phyloP scores from a whole-genome alignment of 2,797 vertebrate species.

The Eleutherodactylus coqui region DNA sequence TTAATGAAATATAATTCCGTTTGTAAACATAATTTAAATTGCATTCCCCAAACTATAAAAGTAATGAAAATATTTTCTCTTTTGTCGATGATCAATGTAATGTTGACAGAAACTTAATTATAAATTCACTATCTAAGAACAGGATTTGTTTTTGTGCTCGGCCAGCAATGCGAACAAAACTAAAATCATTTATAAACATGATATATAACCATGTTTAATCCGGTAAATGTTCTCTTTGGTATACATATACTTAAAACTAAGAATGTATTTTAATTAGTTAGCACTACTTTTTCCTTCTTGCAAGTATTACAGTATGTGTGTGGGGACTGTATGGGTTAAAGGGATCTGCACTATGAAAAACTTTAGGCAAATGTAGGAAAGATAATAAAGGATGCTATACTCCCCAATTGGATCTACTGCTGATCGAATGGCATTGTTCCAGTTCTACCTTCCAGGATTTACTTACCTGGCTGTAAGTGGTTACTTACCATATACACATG shows the following conservation, averaged over 20 bases:
- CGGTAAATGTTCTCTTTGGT: conserved; percentile 15
- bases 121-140: conserved; percentile 19
- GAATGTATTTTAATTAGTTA: neutral
- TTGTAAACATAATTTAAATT: conserved; percentile 28
- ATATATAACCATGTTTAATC: conserved; percentile 34
- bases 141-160: neutral
- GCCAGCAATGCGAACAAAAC: neutral
- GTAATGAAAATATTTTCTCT: conserved; percentile 21
- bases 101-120: conserved; percentile 50
- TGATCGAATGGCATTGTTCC: too few relatives aligned
- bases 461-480: too few relatives aligned
- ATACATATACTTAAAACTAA: neutral
- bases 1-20: neutral
- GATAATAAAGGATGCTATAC: too few relatives aligned
- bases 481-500: too few relatives aligned
- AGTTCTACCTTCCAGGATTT: too few relatives aligned
- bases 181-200: conserved; percentile 39
- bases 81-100: conserved; percentile 34
- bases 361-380: too few relatives aligned
- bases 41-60: conserved; percentile 20
- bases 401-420: too few relatives aligned
- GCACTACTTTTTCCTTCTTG: neutral
- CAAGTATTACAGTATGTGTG: neutral
- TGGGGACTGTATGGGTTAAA: neutral
- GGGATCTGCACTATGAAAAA: neutral